Evolutionary conservation across 2,888 invertebrate species (phyloP), one percentile per base, ranked within the genome.

Genomic region (Tupiocoris notatus): DNA sequence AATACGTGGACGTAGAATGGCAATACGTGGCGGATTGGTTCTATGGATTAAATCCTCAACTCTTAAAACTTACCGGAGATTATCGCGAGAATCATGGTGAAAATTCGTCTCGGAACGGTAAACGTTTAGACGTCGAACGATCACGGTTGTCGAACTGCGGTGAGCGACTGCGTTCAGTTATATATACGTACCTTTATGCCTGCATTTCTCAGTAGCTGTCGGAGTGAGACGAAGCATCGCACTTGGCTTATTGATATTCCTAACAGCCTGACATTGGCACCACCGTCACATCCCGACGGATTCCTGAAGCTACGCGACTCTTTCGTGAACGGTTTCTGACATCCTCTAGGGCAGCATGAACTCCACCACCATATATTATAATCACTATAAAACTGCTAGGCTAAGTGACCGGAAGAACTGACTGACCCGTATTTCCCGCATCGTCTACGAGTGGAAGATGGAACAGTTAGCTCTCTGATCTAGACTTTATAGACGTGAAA

Each of bases 51-150:
- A n/a, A n/a, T n/a, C n/a, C n/a, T n/a, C n/a, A n/a, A n/a, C n/a
- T 57, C 17, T 57, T 59, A 20, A 18, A 18, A 63, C 63, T 3
- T 65, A 65, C 65, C 65, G 3, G 65, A 24, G 24, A 65, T 25
- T 39, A 65, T 7, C 23, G 39, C 25, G 21, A 25, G 39, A 6
- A 65, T 65, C 65, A 65, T 65, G 65, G 39, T 39, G 39, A 12
- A 7, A 39, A 39, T 3, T 39, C 39, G 12, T 39, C 39, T 3
- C 12, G 6, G 12, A 39, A 7, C 39, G 39, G 39, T 12, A 39
- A 39, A 39, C 39, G 39, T 39, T 39, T 7, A 39, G 3, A 39
- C n/a, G n/a, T n/a, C n/a, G n/a, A n/a, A n/a, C n/a, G n/a, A n/a
- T n/a, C n/a, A n/a, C n/a, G n/a, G n/a, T n/a, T n/a, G n/a, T n/a